Evolutionary conservation across 2,797 vertebrate species (phyloP).

Genomic region (Rhyacichthys aspro): DNA sequence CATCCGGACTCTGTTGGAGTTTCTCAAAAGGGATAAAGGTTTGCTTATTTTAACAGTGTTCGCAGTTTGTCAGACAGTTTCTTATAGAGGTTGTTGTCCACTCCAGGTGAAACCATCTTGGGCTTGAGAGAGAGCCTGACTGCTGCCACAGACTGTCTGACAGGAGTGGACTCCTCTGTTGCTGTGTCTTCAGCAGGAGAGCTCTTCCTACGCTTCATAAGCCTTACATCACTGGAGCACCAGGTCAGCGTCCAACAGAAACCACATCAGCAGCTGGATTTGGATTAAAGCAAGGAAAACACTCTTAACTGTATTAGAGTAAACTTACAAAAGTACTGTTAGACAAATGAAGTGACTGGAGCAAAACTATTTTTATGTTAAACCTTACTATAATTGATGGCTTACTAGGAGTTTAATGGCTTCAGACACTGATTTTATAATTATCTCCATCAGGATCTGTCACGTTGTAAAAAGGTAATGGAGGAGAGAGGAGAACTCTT

Average conservation of each 20-base stretch:
- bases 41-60: background rate
- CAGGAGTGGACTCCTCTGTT: slow-evolving; percentile 91
- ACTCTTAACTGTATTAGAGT: no score
- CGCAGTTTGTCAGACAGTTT: background rate
- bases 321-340: no score
- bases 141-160: slow-evolving; percentile 86
- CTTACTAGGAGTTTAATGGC: background rate
- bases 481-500: slow-evolving; percentile 95
- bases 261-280: background rate
- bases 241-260: slow-evolving; percentile 72
- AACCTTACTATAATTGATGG: no score
- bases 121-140: slow-evolving; percentile 92
- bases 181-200: slow-evolving; percentile 95
- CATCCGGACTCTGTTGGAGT: slow-evolving; percentile 90
- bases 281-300: no score
- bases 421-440: background rate
- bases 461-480: slow-evolving; percentile 95
- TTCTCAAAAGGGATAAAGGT: slow-evolving; percentile 94
- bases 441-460: slow-evolving; percentile 87
- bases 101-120: slow-evolving; percentile 90
- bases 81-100: background rate
- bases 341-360: no score
- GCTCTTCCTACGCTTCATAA: slow-evolving; percentile 97
- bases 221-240: slow-evolving; percentile 93
- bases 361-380: no score